Percentiles rank a stretch among this genome's conserved stretches.
These are phyloP conservation scores for Palaemon carinicauda DNA, from an alignment of 1,140 invertebrate species.

Conservation along the genomic window DNA sequence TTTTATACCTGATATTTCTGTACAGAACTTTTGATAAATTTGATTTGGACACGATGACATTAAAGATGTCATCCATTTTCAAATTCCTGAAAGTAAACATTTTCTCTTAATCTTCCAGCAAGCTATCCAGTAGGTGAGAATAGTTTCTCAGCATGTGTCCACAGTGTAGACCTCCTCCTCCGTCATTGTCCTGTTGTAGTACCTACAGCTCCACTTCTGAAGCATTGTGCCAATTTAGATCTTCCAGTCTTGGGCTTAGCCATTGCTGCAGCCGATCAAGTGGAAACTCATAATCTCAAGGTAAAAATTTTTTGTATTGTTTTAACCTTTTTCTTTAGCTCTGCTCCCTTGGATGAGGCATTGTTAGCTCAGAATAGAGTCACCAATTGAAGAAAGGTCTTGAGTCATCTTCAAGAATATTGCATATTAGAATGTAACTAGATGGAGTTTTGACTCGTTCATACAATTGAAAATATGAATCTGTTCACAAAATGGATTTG, in stretches of 20 bases:
- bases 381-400: too few relatives aligned
- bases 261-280: slow-evolving; percentile 39
- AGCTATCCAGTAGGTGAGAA: background rate
- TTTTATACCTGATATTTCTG: too few relatives aligned
- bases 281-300: slow-evolving; percentile 27
- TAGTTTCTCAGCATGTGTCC: slow-evolving; percentile 8
- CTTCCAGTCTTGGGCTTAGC: slow-evolving; percentile 10
- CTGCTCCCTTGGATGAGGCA: background rate
- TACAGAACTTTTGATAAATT: background rate
- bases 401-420: too few relatives aligned
- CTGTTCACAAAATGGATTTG: too few relatives aligned
- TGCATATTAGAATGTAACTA: too few relatives aligned
- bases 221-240: background rate
- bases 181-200: slow-evolving; percentile 44
- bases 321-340: background rate
- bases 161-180: slow-evolving; percentile 32
- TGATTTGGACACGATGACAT: background rate
- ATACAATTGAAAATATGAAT: too few relatives aligned
- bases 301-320: background rate
- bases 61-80: too few relatives aligned
- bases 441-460: too few relatives aligned
- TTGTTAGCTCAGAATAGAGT: background rate
- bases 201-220: slow-evolving; percentile 2
- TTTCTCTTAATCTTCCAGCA: background rate
- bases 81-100: background rate